Conservation (phyloP, 2,797 vertebrate genomes). For the Danio kyathit region DNA sequence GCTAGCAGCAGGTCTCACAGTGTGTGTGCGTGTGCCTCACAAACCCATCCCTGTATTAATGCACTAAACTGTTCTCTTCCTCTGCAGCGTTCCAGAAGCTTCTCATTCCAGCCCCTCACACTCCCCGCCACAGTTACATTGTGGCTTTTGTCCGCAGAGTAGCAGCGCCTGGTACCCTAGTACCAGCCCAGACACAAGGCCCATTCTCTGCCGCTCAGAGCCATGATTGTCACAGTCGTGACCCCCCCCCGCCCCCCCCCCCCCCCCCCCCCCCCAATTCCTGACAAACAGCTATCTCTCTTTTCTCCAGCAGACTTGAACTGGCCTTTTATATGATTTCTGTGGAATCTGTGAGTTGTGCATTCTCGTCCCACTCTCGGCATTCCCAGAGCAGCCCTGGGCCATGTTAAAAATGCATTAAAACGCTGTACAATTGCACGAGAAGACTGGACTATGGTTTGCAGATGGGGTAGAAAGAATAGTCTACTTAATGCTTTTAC, state of each 20-base stretch:
- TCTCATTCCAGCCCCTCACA: slow-evolving; percentile 75
- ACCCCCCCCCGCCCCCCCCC: slow-evolving; percentile 68
- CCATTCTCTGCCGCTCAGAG: slow-evolving; percentile 75
- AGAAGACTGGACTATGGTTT: slow-evolving; percentile 34
- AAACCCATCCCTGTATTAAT: slow-evolving; percentile 77
- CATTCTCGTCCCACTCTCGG: slow-evolving; percentile 74
- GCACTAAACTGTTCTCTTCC: slow-evolving; percentile 75
- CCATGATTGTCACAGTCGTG: slow-evolving; percentile 77
- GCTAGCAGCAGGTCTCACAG: slow-evolving; percentile 49
- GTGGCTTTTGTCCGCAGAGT: slow-evolving; percentile 74
- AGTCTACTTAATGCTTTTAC: slow-evolving; percentile 15
- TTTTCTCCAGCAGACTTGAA: slow-evolving; percentile 55
- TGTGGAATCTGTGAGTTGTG: slow-evolving; percentile 74
- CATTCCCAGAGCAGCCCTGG: slow-evolving; percentile 69
- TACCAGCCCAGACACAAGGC: slow-evolving; percentile 68
- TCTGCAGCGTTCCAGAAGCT: slow-evolving; percentile 77
- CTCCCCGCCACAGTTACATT: slow-evolving; percentile 74
- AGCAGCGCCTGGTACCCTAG: slow-evolving; percentile 76
- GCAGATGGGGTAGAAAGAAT: not conserved
- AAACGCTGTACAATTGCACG: slow-evolving; percentile 39
- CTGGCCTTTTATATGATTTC: slow-evolving; percentile 67
- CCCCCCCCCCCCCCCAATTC: slow-evolving; percentile 61
- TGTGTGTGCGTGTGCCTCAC: slow-evolving; percentile 64
- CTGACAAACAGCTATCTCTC: slow-evolving; percentile 58
- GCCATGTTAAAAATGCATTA: slow-evolving; percentile 50